A percentile compares a stretch with the other conserved stretches of the same genome.
Conservation (phyloP, 1,140 invertebrate genomes). For the Microplitis demolitor region DNA sequence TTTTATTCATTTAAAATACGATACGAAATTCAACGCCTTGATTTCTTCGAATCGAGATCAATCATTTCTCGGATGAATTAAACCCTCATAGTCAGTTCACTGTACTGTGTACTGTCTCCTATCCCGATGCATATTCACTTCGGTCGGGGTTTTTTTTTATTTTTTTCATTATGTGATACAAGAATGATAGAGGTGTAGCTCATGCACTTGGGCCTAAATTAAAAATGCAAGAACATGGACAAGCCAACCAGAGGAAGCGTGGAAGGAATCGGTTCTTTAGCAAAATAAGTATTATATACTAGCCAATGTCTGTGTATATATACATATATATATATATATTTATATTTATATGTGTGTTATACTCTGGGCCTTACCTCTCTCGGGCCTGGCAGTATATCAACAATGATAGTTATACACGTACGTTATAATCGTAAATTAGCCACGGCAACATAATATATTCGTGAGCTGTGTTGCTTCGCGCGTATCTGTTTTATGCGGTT, state of each 20-base stretch:
- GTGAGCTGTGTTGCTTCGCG: conserved; percentile 55
- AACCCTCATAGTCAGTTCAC: background rate
- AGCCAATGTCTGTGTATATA: too few species aligned
- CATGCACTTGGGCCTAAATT: background rate
- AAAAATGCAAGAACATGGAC: conserved; percentile 6
- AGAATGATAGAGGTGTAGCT: background rate
- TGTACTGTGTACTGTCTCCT: background rate
- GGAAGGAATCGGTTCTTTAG: background rate
- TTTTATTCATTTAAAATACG: background rate
- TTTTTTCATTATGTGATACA: too few species aligned
- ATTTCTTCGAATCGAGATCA: conserved; percentile 1
- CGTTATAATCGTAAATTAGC: conserved; percentile 65
- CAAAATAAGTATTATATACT: conserved; percentile 2
- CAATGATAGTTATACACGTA: conserved; percentile 64
- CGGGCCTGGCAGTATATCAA: conserved; percentile 57
- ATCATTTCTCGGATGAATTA: background rate
- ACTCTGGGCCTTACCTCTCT: conserved; percentile 13
- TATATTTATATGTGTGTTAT: background rate
- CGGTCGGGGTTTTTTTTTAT: too few species aligned
- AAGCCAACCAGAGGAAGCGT: background rate
- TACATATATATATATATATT: background rate
- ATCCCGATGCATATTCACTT: background rate
- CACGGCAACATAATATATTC: conserved; percentile 63
- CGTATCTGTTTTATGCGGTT: conserved; percentile 64
- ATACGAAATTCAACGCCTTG: conserved; percentile 9